Conservation (phyloP, 2,797 vertebrate genomes). For the Alauda arvensis region DNA sequence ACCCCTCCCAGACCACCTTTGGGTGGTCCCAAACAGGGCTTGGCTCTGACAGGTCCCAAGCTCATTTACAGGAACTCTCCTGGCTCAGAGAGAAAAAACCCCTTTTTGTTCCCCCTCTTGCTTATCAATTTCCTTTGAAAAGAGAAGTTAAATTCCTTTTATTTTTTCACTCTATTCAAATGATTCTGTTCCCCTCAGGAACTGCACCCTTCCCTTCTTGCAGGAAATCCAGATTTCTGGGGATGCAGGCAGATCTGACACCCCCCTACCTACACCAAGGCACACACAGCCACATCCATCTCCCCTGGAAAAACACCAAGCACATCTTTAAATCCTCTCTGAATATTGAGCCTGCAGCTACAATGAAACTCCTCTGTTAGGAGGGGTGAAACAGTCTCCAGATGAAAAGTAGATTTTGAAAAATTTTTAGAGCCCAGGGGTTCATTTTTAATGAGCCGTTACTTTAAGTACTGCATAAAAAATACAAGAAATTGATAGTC, state of each 20-base stretch:
- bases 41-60: neutral
- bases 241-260: neutral
- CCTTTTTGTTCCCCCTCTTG: neutral
- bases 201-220: neutral
- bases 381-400: constrained; percentile 88
- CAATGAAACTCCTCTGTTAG: constrained; percentile 84
- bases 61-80: neutral
- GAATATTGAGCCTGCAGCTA: constrained; percentile 86
- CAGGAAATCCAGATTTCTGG: neutral
- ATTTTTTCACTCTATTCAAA: neutral
- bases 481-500: constrained; percentile 98
- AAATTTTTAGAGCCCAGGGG: constrained; percentile 90
- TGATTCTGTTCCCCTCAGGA: constrained; percentile 15
- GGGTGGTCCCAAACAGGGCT: neutral
- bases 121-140: neutral
- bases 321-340: constrained; percentile 77
- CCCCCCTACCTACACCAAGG: neutral
- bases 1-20: neutral
- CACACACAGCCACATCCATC: neutral
- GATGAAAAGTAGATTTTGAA: constrained; percentile 98
- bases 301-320: constrained; percentile 35
- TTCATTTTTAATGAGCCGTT: constrained; percentile 99
- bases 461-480: constrained; percentile 99
- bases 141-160: neutral
- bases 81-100: neutral